These are phyloP conservation scores for Camponotus pennsylvanicus DNA, from an alignment of 1,140 invertebrate genomes.

Conservation along the genomic window DNA sequence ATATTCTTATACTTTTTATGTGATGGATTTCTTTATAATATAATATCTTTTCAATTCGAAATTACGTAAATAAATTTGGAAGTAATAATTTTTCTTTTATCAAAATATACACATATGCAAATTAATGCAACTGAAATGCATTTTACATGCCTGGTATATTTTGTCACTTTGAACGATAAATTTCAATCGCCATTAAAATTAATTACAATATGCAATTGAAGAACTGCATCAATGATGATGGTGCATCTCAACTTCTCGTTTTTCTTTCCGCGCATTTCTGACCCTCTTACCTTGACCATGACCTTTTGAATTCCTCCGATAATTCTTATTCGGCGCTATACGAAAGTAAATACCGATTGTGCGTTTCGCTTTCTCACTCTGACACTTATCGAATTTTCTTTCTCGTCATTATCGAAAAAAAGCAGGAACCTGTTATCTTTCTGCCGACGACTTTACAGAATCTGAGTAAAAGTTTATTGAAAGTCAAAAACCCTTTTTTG, in stretches of 20 bases:
- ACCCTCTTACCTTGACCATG: slow-evolving; percentile 73
- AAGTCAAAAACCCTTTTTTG: slow-evolving; percentile 12
- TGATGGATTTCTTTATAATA: not conserved
- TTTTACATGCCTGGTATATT: not conserved
- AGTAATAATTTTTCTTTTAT: slow-evolving; percentile 2
- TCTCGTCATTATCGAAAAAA: not conserved
- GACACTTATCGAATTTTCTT: slow-evolving; percentile 27
- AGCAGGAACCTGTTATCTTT: not conserved
- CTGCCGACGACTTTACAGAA: slow-evolving; percentile 51
- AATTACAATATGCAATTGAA: not conserved
- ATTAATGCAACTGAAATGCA: not conserved
- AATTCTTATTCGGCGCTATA: slow-evolving; percentile 56
- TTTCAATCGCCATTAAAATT: not conserved
- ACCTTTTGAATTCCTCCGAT: slow-evolving; percentile 66
- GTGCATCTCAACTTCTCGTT: slow-evolving; percentile 13
- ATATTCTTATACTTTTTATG: not conserved
- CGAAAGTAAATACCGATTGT: not conserved
- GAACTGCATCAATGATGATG: not conserved
- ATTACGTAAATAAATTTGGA: slow-evolving; percentile 1
- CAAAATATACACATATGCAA: not conserved
- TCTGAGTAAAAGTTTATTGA: slow-evolving; percentile 47
- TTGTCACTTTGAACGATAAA: too few relatives aligned
- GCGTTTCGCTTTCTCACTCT: not conserved
- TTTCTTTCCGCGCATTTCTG: slow-evolving; percentile 65
- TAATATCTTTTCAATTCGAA: not conserved